Conservation (phyloP, 2,888 invertebrate genomes). For the Eumacrocentrus americanus region DNA sequence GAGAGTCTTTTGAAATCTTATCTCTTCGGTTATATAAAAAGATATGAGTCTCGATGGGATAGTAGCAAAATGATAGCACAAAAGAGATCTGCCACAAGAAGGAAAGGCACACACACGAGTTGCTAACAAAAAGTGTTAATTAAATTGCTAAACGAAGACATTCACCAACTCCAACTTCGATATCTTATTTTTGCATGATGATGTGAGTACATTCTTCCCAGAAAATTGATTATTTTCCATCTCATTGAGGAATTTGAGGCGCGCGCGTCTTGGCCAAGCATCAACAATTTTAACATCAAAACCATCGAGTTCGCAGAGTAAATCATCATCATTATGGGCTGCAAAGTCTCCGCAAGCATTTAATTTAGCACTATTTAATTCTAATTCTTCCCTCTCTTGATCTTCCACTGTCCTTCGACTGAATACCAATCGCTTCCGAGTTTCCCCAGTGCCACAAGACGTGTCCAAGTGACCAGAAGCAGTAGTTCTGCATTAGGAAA, state of each 20-base stretch:
- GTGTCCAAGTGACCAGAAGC: neutral
- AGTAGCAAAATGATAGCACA: neutral
- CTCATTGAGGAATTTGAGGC: neutral
- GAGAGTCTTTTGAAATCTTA: conserved; percentile 4
- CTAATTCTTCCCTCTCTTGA: conserved; percentile 1
- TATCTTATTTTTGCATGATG: too few relatives aligned
- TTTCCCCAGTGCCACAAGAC: conserved; percentile 10
- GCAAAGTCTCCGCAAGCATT: too few relatives aligned
- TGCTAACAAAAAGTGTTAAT: conserved; percentile 6
- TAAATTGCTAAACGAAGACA: neutral
- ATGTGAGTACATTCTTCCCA: too few relatives aligned
- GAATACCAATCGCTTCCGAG: conserved; percentile 12
- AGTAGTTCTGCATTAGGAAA: too few relatives aligned
- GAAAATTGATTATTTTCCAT: too few relatives aligned
- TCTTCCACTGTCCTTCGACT: conserved; percentile 1
- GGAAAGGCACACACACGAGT: neutral
- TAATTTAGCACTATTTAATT: neutral
- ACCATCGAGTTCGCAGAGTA: neutral
- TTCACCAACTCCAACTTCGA: too few relatives aligned
- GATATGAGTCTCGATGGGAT: conserved; percentile 1
- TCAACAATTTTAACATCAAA: neutral
- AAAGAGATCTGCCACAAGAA: neutral
- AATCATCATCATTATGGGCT: too few relatives aligned
- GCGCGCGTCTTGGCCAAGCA: neutral
- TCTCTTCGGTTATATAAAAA: conserved; percentile 16